Base-by-base conservation (phyloP, 2,113 vertebrate genomes). In the Tetrax tetrax region DNA sequence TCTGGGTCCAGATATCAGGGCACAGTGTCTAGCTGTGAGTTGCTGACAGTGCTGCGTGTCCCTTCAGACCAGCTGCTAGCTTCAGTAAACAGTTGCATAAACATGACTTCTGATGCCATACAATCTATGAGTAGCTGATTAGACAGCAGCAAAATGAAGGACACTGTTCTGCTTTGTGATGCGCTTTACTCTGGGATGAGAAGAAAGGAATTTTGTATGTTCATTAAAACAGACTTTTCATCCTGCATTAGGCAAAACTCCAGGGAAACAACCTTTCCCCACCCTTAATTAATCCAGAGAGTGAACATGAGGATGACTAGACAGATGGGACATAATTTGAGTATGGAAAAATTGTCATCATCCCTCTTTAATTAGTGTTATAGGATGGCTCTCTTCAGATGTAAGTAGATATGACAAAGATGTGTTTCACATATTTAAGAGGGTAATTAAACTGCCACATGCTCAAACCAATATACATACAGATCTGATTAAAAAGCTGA, bases 401-500 rank as follows among this genome's bases (percentile, higher is more conserved):
- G 85, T 97, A 97, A 97, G 97, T 96, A 97, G 97, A 97, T 96
- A 96, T 97, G 95, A 97, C 95, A 98, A 97, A 97, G 95, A 97
- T 92, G 94, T 96, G 96, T 95, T 97, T 97, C 95, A 91, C 78
- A 88, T 97, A 97, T 98, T 97, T 94, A 97, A 97, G 94, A 97
- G 96, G 90, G 84, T 97, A 98, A 97, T 98, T 98, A 97, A 98
- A 97, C 89, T 97, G 96, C 91, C 96, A 96, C 96, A 97, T 97
- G 96, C 95, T 97, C 94, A 97, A 97, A 97, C 96, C 92, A 96
- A 94, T 97, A 96, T 96, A 96, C 97, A 95, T 87, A 98, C 87
- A 98, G 96, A 97, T 93, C 91, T 97, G 93, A 97, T 97, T 98
- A 94, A 96, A 98, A 97, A 95, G 91, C 68, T 86, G 90, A 86